A percentile compares a stretch with the other conserved stretches of the same genome.
Conservation (phyloP, 2,888 invertebrate genomes). For the Eucriotettix oculatus region DNA sequence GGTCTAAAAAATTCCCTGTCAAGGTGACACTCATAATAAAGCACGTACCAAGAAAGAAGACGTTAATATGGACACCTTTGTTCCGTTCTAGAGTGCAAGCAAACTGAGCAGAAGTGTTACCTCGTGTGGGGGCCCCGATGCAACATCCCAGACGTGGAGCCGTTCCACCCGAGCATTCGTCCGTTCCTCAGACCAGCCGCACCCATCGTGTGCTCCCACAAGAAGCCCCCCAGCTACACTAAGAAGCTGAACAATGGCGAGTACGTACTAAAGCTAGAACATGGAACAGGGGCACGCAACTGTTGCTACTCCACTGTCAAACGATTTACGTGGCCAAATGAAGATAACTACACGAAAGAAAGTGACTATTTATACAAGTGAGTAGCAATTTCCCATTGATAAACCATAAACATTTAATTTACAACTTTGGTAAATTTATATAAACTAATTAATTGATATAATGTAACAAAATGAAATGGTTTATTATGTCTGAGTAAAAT, state of each 20-base stretch:
- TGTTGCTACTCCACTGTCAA: slow-evolving; percentile 24
- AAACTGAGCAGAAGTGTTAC: slow-evolving; percentile 21
- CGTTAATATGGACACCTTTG: background rate
- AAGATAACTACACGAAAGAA: background rate
- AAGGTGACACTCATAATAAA: too few species aligned
- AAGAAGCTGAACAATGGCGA: slow-evolving; percentile 12
- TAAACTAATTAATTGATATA: too few species aligned
- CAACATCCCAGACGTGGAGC: slow-evolving; percentile 41
- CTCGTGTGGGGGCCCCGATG: slow-evolving; percentile 42
- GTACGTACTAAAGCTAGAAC: slow-evolving; percentile 22
- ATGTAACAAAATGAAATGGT: too few species aligned
- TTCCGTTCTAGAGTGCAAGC: background rate
- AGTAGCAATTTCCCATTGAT: background rate
- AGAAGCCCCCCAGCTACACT: slow-evolving; percentile 22
- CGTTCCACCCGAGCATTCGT: slow-evolving; percentile 31
- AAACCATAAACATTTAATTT: background rate
- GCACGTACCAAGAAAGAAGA: too few species aligned
- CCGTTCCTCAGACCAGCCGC: slow-evolving; percentile 33
- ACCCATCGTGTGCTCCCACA: slow-evolving; percentile 32
- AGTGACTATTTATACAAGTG: slow-evolving; percentile 10
- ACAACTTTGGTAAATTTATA: too few species aligned
- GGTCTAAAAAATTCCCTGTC: too few species aligned
- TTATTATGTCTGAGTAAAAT: too few species aligned
- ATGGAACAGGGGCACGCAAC: background rate
- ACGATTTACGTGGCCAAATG: slow-evolving; percentile 12